Base-by-base conservation (phyloP, 2,888 invertebrate genomes). In the Callosobruchus maculatus region DNA sequence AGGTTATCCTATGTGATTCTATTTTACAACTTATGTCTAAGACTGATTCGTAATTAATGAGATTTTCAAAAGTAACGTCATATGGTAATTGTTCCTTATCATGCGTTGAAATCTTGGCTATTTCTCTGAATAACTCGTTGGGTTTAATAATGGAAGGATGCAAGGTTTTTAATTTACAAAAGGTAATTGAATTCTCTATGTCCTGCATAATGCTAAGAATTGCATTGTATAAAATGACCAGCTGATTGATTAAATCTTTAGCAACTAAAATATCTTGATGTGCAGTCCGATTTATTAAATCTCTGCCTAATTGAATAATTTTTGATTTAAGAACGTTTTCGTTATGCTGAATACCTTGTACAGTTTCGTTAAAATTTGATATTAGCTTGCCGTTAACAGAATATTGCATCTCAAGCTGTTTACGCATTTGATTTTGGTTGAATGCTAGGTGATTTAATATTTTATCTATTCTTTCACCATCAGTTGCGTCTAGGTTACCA, bases 111-210 rank as follows among this genome's bases (percentile, higher is more conserved):
- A 75, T 72, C n/a, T 68, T 75, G 70, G 30, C 1, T 66, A 75
- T 18, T 75, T 75, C 72, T 2, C 20, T 9, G 49, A 75, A 75
- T 67, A 75, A 30, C 20, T 75, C 72, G 22, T 72, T 73, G 2
- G 76, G 22, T 68, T 73, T 75, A 71, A 76, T 73, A 67, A 76
- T 76, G 69, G 71, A 75, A 18, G 74, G 74, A 26, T 74, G 73
- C 49, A 76, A 71, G 18, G 71, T 75, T 30, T 71, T 71, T 21
- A 75, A 67, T 75, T 75, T 76, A 71, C 76, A 75, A 73, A 76
- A 76, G 4, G 74, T 73, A 67, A 76, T 21, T 20, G 76, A 76
- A 67, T 75, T 75, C 73, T 76, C 70, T 68, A 76, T 67, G 21
- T 67, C 67, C 21, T 67, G 67, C 21, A 21, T 21, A 20, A 67